A percentile compares a stretch with the other conserved stretches of the same genome.
These are phyloP conservation scores for Mylabris sibirica DNA, from an alignment of 2,888 invertebrate genomes.

Conservation along the genomic window DNA sequence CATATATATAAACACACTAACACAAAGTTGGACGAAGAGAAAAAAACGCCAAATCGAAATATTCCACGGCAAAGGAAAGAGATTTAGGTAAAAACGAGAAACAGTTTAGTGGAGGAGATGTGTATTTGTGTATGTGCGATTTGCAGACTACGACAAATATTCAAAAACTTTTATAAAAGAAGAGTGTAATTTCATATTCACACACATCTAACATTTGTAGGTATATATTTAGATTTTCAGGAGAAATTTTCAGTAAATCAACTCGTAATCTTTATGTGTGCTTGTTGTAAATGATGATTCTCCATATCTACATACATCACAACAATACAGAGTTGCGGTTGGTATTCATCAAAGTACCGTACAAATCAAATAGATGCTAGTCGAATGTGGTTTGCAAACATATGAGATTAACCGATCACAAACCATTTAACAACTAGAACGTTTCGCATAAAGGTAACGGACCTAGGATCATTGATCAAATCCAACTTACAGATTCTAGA, in stretches of 20 bases:
- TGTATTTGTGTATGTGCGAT: slow-evolving; percentile 15
- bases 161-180: slow-evolving; percentile 20
- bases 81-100: slow-evolving; percentile 10
- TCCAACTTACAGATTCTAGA: not conserved
- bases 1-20: not conserved
- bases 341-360: slow-evolving; percentile 27
- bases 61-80: slow-evolving; percentile 18
- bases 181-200: slow-evolving; percentile 37
- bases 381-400: not conserved
- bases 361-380: slow-evolving; percentile 33
- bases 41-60: slow-evolving; percentile 22
- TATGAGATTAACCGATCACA: slow-evolving; percentile 11
- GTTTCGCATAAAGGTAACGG: not conserved
- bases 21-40: not conserved
- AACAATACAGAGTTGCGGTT: not conserved
- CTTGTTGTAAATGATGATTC: not conserved
- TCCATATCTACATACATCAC: not conserved
- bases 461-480: slow-evolving; percentile 10
- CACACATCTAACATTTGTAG: slow-evolving; percentile 39
- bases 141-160: not conserved
- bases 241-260: slow-evolving; percentile 45
- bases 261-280: not conserved
- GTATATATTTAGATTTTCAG: slow-evolving; percentile 51
- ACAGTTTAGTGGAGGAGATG: not conserved
- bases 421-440: slow-evolving; percentile 11